Evolutionary conservation across 1,140 invertebrate genomes (phyloP), one percentile per base, ranked within the genome.

Genomic region (Gonatopus flavifemur): DNA sequence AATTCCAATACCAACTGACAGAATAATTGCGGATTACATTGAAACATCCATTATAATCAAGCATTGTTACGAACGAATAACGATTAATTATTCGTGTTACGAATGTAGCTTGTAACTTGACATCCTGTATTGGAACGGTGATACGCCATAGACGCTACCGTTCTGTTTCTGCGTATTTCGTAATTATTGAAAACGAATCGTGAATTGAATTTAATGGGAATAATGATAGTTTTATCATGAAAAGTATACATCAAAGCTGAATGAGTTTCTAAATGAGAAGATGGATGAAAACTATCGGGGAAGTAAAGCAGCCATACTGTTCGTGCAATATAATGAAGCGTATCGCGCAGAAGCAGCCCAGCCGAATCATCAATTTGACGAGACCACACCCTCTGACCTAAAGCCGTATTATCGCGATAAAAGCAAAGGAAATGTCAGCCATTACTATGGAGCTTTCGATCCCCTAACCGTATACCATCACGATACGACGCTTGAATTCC

Each of bases 381-480:
- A 67, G 55, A 66, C 74, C 74, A 75, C 74, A 77, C 74, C 74
- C 73, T 76, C 74, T 74, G 72, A 74, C 70, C 72, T 66, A 69
- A 72, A 67, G 62, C 63, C 65, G 55, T 51, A 61, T 70, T 69
- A 67, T 69, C 63, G 15, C 58, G 59, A 62, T 62, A 62, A 57
- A 60, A 38, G 58, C 30, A 54, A 62, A 64, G 59, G 57, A 66
- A 64, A 70, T 67, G 62, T 66, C 65, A 62, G 57, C 55, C 52
- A 58, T 18, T 32, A 12, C 36, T 5, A 9, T 2, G 0, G 33
- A 39, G 37, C 9, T n/a, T 24, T 39, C 37, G 37, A 22, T 39
- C 37, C 13, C 3, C n/a, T n/a, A n/a, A n/a, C n/a, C n/a, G n/a
- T n/a, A n/a, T n/a, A n/a, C n/a, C n/a, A n/a, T n/a, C n/a, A n/a